Evolutionary conservation across 2,113 vertebrate genomes (phyloP), one percentile per base, ranked within the genome.

Genomic region (Neolamprologus sp.): DNA sequence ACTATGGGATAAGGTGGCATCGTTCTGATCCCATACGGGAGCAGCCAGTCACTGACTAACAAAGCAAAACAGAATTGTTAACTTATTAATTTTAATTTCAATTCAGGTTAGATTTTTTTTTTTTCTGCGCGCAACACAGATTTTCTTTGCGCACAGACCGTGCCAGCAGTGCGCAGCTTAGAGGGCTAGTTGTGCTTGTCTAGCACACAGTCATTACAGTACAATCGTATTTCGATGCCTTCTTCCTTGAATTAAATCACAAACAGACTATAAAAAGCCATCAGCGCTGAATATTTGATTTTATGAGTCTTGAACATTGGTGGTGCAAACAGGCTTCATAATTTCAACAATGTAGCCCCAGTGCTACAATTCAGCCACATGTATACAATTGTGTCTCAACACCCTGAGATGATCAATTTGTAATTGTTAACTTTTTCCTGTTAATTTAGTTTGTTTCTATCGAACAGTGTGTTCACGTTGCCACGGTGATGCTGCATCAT

Each of bases 381-480:
- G 60, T n/a, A 7, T 35, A 1, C 0, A n/a, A 0, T 1, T 35
- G 16, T 7, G 9, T 35, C 9, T 7, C 17, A 0, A 65, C 30
- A 65, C 10, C 30, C 60, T n/a, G 30, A 65, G 17, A 65, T 12
- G 33, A n/a, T 37, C 60, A 65, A 5, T 65, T n/a, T n/a, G 60
- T 12, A 65, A 37, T 13, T 13, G 60, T 37, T 3, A 12, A n/a
- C 17, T 12, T 65, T 65, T 12, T 35, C 17, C 30, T 65, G 30
- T 37, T 0, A 68, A 68, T 37, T 21, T 68, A n/a, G 1, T 0
- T 21, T 30, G 26, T 2, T 63, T n/a, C 0, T 11, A 65, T n/a
- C 1, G 63, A 40, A 68, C 11, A 1, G 6, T 8, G 63, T 68
- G 63, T 13, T 37, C 19, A 65, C 1, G 6, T 1, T 37, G 30